A percentile compares a stretch with the other conserved stretches of the same genome.
Conservation (phyloP, 2,797 vertebrate genomes). For the Coendou prehensilis region DNA sequence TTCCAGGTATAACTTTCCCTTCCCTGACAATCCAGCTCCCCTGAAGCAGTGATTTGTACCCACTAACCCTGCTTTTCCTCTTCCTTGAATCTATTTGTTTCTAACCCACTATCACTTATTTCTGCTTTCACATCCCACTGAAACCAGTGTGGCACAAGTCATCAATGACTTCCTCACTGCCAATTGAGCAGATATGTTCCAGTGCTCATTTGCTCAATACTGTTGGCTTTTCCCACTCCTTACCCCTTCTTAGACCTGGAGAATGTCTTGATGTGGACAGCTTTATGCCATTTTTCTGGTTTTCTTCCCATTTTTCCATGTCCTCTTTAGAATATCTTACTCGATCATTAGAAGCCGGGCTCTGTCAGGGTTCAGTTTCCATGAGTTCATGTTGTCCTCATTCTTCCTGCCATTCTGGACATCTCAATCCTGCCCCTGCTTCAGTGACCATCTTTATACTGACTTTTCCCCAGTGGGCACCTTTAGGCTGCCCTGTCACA, state of each 20-base stretch:
- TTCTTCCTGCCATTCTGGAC: neutral
- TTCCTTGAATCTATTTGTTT: neutral
- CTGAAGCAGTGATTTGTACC: neutral
- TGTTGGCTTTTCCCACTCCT: neutral
- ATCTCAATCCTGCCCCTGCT: neutral
- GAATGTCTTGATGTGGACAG: neutral
- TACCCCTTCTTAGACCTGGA: neutral
- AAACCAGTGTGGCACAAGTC: neutral
- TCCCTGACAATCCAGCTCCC: neutral
- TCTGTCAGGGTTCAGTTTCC: neutral
- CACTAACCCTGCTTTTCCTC: neutral
- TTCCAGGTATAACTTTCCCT: neutral
- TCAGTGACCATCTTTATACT: neutral
- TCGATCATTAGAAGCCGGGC: neutral
- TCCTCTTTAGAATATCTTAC: neutral
- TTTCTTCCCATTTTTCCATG: neutral
- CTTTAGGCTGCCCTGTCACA: neutral
- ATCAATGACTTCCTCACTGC: neutral
- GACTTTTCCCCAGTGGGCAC: neutral
- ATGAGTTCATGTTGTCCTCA: neutral
- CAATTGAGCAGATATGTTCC: neutral
- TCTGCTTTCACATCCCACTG: slow-evolving; percentile 20
- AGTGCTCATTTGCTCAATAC: neutral
- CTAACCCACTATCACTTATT: neutral
- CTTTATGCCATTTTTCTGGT: neutral